phyloP scores from a whole-genome alignment of 2,888 invertebrate species.

The Mesodorylaimus sp. region DNA sequence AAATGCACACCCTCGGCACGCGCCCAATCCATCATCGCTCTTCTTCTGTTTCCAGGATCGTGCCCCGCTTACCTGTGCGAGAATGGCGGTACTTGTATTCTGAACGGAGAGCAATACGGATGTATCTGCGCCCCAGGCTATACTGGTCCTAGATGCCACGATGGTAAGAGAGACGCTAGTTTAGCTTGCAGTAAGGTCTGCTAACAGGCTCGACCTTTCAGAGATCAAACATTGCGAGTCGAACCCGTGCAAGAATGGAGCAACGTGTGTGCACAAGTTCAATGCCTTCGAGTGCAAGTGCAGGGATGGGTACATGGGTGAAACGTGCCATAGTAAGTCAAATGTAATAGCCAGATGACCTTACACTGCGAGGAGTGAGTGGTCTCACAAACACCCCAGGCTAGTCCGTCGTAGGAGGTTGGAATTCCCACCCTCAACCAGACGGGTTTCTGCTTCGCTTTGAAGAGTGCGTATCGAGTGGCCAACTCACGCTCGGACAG shows the following conservation, averaged over 20 bases:
- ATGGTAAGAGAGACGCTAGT: not conserved
- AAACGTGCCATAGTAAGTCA: constrained; percentile 25
- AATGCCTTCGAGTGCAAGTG: constrained; percentile 19
- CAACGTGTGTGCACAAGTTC: not conserved
- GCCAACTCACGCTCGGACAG: too few relatives aligned
- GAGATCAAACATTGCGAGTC: constrained; percentile 5
- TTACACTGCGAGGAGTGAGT: too few relatives aligned
- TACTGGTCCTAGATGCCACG: constrained; percentile 3
- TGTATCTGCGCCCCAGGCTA: constrained; percentile 7
- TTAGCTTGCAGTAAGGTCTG: not conserved
- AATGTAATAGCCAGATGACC: not conserved
- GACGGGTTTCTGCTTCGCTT: too few relatives aligned
- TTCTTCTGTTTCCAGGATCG: constrained; percentile 1
- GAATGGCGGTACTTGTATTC: constrained; percentile 6
- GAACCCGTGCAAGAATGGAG: constrained; percentile 7
- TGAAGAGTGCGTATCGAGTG: too few relatives aligned
- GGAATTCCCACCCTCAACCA: too few relatives aligned
- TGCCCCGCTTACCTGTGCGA: constrained; percentile 8
- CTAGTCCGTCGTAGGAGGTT: too few relatives aligned
- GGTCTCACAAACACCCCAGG: too few relatives aligned
- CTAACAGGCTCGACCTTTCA: not conserved
- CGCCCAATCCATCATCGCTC: not conserved
- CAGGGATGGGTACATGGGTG: constrained; percentile 26
- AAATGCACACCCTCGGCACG: not conserved
- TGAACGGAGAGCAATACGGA: not conserved